Base-by-base conservation (phyloP, 2,888 invertebrate species). In the Anarsia innoxiella region DNA sequence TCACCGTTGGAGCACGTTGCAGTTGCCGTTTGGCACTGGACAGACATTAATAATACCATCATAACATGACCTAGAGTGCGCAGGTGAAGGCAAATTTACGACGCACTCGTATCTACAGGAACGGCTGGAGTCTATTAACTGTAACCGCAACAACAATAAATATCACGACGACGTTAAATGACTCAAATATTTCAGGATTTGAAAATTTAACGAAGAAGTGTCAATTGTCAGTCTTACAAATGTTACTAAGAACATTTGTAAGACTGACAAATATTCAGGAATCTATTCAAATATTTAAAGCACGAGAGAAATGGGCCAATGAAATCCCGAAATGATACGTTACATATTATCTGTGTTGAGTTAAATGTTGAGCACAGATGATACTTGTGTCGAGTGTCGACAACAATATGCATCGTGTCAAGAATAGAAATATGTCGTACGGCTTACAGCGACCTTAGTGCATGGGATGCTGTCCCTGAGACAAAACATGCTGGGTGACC, bases 401-500 rank as follows among this genome's bases (percentile, higher is more conserved):
- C n/a, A 19, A 19, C 19, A 19, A 19, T 6, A 19, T 6, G 19
- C 19, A 19, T 3, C 19, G 6, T 6, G 19, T 19, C 6, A 3
- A 19, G 19, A 19, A 19, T 19, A 19, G n/a, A n/a, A 19, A 19
- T 6, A 6, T 19, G 19, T 19, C 19, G 6, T 19, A 16, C 23
- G 56, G 58, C 67, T 54, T 46, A 39, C 39, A 28, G 43, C 40
- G 50, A 50, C 56, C 62, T 66, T 58, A 60, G 52, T 48, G 54
- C 51, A 58, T 59, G 53, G 25, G 61, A 60, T 62, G 63, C 57
- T 51, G 80, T 82, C 84, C 84, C 66, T 78, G 80, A 82, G 73
- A 77, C 75, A 67, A 68, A 67, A 63, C 76, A 64, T 58, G 69
- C 59, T 53, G 55, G 55, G 63, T 71, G 80, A 77, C 83, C 83